Conservation (phyloP, 1,140 invertebrate genomes). For the Drosophila baimaii region DNA sequence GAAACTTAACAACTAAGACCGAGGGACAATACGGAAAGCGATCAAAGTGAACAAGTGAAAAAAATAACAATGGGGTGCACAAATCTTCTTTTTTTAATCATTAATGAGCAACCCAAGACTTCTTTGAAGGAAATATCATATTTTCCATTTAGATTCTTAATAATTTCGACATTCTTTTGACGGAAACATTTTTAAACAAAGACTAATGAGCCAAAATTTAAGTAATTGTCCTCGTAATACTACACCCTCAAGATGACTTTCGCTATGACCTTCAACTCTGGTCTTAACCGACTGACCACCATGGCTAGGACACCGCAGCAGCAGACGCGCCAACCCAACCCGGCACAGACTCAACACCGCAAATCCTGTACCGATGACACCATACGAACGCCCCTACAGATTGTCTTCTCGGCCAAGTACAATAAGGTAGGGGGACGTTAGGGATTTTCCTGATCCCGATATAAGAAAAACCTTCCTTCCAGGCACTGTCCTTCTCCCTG, state of each 20-base stretch:
- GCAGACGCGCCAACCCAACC: neutral
- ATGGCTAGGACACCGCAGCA: neutral
- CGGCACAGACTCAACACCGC: neutral
- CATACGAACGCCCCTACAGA: neutral
- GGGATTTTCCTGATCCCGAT: neutral
- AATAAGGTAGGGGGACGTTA: constrained; percentile 29
- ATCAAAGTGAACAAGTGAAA: too few species aligned
- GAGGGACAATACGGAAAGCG: too few species aligned
- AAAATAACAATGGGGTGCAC: too few species aligned
- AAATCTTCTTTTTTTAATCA: too few species aligned
- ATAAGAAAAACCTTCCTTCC: neutral
- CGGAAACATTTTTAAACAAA: too few species aligned
- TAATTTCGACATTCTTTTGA: too few species aligned
- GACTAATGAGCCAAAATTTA: constrained; percentile 1
- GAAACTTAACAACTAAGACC: too few species aligned
- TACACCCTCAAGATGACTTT: constrained; percentile 9
- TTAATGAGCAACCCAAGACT: too few species aligned
- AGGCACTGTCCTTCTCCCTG: constrained; percentile 39
- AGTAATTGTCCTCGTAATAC: neutral
- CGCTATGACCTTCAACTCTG: neutral
- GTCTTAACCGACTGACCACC: neutral
- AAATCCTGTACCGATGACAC: neutral
- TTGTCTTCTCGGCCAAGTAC: constrained; percentile 14
- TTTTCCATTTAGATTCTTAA: neutral
- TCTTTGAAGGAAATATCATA: constrained; percentile 12